These are phyloP conservation scores for Incurvaria masculella DNA, from an alignment of 2,888 invertebrate genomes.

Conservation along the genomic window DNA sequence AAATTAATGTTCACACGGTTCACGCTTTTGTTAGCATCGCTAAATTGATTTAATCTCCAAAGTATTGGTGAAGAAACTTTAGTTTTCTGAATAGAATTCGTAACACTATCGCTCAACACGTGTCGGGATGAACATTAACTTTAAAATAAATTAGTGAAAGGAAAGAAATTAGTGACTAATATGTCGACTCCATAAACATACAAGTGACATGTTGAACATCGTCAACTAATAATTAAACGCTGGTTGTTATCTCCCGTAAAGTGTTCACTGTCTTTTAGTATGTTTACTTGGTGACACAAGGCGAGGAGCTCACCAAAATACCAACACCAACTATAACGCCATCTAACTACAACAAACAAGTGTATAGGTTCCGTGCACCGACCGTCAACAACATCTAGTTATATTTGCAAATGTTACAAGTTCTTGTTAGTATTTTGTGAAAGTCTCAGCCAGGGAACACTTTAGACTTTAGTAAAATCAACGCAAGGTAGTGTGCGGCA, in stretches of 20 bases:
- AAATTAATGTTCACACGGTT: too few species aligned
- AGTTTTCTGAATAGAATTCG: too few species aligned
- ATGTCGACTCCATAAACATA: not conserved
- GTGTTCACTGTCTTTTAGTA: constrained; percentile 20
- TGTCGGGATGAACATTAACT: too few species aligned
- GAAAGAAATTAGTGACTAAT: not conserved
- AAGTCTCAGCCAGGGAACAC: constrained; percentile 21
- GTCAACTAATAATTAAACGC: too few species aligned
- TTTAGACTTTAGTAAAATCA: not conserved
- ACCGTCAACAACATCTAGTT: constrained; percentile 24
- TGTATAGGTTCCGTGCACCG: constrained; percentile 31
- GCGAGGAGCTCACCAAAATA: constrained; percentile 51
- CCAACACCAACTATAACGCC: constrained; percentile 43
- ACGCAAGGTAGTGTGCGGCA: not conserved
- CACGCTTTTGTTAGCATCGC: too few species aligned
- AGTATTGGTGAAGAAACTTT: too few species aligned
- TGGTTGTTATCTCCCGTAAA: too few species aligned
- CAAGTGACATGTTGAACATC: not conserved
- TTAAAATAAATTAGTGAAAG: not conserved
- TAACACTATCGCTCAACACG: too few species aligned
- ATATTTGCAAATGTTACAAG: not conserved
- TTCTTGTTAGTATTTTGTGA: constrained; percentile 54
- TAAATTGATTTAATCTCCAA: too few species aligned
- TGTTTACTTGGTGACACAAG: constrained; percentile 33
- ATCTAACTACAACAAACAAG: constrained; percentile 27